Base-by-base conservation (phyloP, 2,888 invertebrate species). In the Nebria brevicollis region DNA sequence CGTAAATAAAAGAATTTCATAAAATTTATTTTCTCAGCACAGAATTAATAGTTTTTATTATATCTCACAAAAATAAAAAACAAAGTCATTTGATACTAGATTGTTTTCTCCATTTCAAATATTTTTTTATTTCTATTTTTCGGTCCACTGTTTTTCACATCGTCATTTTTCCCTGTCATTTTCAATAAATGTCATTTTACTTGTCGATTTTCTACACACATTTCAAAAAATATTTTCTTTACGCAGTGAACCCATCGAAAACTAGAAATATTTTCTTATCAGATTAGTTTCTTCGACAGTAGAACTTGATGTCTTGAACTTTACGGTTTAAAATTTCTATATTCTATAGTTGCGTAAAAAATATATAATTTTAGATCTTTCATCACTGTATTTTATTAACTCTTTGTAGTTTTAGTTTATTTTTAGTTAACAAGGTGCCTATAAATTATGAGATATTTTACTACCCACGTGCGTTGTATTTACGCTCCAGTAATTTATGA, bases 131-230 rank as follows among this genome's bases (percentile, higher is more conserved):
- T 66, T 6, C 66, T 66, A 10, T 25, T 66, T n/a, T 15, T 20
- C 13, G 70, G 70, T 34, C 34, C 70, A 54, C 11, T 54, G 26
- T 70, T 70, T 13, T 70, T 10, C 20, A 70, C 11, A 25, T 70
- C 10, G 11, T 26, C 34, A 72, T 77, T 77, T 72, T 77, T 77
- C 77, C 64, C 77, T 77, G 77, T 70, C 77, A 77, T 72, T 77
- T 77, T 72, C 72, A 72, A 77, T 77, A 77, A 77, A 70, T 64
- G 77, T 77, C 77, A 77, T 72, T 72, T 72, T 41, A 77, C 77
- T 64, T 77, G 77, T 72, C 77, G 41, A 70, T 25, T 75, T 75
- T 64, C 15, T 20, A 13, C 54, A 54, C 25, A 64, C 75, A 25
- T 75, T 75, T 75, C 64, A n/a, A n/a, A n/a, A n/a, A n/a, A 54